Base-by-base conservation (phyloP, 2,113 vertebrate species). In the Dicerorhinus sumatrensis region DNA sequence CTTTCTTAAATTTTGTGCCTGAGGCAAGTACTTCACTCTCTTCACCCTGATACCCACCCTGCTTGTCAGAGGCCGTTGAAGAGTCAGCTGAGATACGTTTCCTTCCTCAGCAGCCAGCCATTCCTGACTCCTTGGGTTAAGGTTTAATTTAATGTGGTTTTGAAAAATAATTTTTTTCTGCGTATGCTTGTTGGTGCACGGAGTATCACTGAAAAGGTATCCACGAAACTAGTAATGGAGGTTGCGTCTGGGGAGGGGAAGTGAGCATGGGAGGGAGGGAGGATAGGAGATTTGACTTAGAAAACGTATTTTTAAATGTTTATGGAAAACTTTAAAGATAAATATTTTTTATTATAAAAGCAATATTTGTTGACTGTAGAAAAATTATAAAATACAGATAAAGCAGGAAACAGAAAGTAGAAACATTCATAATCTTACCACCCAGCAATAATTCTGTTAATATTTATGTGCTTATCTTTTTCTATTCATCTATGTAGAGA, bases 71-170 rank as follows among this genome's bases (percentile, higher is more conserved):
- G 27, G 56, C 6, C 12, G 31, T 73, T 82, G 42, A 77, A 81
- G 20, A 94, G 63, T 77, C 73, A 58, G 39, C 33, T 16, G 67
- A 75, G 91, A 56, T 51, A 42, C 10, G 67, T 58, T 92, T 94
- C 54, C 77, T 86, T 86, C 36, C 51, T 86, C 20, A 69, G 67
- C n/a, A 94, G 46, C 54, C 51, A 27, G 73, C 8, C 18, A n/a
- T 82, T 92, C 54, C 65, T 81, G 85, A 51, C 16, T 69, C 42
- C 33, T 20, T 54, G 72, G 46, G 82, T 89, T 63, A 86, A 69
- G 36, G 36, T 97, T 94, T 85, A 94, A 85, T 87, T 86, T 76
- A 56, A 84, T 69, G 6, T 31, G 20, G 5, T 81, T 85, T 93
- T 73, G 84, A 84, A 81, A 93, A 89, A 51, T 51, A 58, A 73